Percentiles rank a stretch among this genome's conserved stretches.
Evolutionary conservation across 2,797 vertebrate genomes (phyloP).

Genomic region (Bovichtus diacanthus): DNA sequence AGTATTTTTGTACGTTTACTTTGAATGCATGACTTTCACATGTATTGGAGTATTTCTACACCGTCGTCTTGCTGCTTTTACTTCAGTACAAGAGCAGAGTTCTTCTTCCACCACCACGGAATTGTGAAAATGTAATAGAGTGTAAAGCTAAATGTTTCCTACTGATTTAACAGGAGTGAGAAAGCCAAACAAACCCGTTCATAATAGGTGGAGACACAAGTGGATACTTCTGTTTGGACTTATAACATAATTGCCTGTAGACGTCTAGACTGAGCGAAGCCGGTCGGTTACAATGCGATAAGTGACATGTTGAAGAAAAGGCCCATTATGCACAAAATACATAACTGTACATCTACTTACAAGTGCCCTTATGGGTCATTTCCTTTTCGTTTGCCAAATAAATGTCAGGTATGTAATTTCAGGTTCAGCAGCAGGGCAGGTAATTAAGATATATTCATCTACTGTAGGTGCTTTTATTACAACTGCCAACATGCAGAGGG

Average conservation of each 20-base stretch:
- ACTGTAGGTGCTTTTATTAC: neutral
- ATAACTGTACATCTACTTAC: constrained; percentile 1
- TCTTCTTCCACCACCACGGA: neutral
- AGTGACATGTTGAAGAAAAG: constrained; percentile 39
- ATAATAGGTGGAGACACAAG: constrained; percentile 1
- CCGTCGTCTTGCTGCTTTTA: neutral
- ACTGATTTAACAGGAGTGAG: constrained; percentile 8
- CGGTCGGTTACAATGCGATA: constrained; percentile 11
- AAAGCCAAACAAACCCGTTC: constrained; percentile 18
- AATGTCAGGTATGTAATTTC: constrained; percentile 15
- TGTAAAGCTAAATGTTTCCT: constrained; percentile 11
- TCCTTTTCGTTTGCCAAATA: constrained; percentile 17
- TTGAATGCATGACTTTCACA: neutral
- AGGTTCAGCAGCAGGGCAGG: constrained; percentile 17
- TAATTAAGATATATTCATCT: constrained; percentile 19
- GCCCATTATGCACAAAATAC: constrained; percentile 28
- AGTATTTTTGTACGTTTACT: neutral
- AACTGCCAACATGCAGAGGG: neutral
- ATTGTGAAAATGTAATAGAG: neutral
- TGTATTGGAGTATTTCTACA: neutral
- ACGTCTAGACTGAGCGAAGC: constrained; percentile 11
- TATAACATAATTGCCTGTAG: constrained; percentile 12
- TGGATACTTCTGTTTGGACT: constrained; percentile 37
- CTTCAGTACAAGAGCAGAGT: neutral
- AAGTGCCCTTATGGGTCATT: constrained; percentile 9